Percentiles rank a stretch among this genome's conserved stretches.
Conservation (phyloP, 2,797 vertebrate genomes). For the Tokudaia muenninki region DNA sequence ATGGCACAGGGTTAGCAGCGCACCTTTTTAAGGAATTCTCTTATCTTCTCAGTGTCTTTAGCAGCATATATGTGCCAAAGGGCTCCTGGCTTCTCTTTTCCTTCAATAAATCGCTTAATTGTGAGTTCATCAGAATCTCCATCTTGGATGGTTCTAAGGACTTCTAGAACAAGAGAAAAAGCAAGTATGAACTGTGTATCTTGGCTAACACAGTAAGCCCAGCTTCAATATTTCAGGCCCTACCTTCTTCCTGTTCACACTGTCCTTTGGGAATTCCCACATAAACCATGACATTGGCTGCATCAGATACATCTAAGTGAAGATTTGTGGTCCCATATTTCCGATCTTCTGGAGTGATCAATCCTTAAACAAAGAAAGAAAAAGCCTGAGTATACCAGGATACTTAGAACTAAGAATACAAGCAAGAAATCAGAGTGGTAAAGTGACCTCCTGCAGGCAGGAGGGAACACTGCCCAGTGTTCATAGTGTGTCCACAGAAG, state of each 20-base stretch:
- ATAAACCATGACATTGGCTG: constrained; percentile 91
- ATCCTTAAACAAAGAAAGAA: constrained; percentile 81
- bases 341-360: constrained; percentile 90
- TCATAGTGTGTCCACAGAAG: background rate
- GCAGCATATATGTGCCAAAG: constrained; percentile 92
- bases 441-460: background rate
- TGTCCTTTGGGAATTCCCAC: constrained; percentile 91
- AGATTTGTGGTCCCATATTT: constrained; percentile 91
- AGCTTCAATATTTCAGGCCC: background rate
- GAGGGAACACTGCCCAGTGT: background rate
- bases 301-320: constrained; percentile 91
- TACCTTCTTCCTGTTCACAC: constrained; percentile 89
- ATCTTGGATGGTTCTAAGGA: constrained; percentile 90
- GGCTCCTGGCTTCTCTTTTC: constrained; percentile 90
- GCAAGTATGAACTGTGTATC: background rate
- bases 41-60: constrained; percentile 91
- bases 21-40: constrained; percentile 91
- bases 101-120: constrained; percentile 89
- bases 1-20: background rate
- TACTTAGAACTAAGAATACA: background rate
- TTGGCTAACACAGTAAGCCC: background rate
- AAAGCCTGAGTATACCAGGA: background rate
- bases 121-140: constrained; percentile 90
- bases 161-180: constrained; percentile 83
- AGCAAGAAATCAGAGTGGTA: background rate